Evolutionary conservation across 2,888 invertebrate genomes (phyloP), one percentile per base, ranked within the genome.

Genomic region (Blastobasis lacticolella): DNA sequence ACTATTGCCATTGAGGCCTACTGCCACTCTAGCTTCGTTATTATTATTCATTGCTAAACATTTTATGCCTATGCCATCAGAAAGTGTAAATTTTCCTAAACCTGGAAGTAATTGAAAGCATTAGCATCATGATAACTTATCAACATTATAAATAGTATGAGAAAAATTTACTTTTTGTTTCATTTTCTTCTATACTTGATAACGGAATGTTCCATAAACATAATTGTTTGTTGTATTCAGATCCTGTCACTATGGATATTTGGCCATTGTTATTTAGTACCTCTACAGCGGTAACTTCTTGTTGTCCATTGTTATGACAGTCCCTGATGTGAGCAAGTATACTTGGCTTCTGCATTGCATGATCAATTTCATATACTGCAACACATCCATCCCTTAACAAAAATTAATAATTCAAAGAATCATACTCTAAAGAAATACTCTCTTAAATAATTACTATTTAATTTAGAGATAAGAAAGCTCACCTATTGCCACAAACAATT

Each of bases 401-500:
- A 46, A 48, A 42, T 23, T 41, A 43, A 42, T 3, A 42, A 8
- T 42, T 5, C 10, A n/a, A n/a, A 42, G 10, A 42, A 5, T 40
- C 9, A 8, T 40, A 6, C 5, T 8, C 8, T 40, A 8, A 42
- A 42, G n/a, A 5, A n/a, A 42, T 42, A 4, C n/a, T 40, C 40
- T 40, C 9, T 3, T 8, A 40, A 8, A 40, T 40, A 8, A 40
- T 40, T 8, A 8, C 2, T 40, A 1, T 40, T 8, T 40, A 8
- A 40, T 6, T 6, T 8, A 2, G 41, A 8, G 41, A 40, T 9
- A 6, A 40, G 4, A 8, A 40, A 40, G 6, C 62, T 56, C 61
- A 88, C 88, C 88, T 86, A 64, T 87, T 88, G 50, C 85, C 88
- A 73, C 85, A 86, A 47, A 75, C 68, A 48, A 88, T 61, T 1